These are phyloP conservation scores for Agrilus planipennis DNA, from an alignment of 1,140 invertebrate genomes.

Conservation along the genomic window DNA sequence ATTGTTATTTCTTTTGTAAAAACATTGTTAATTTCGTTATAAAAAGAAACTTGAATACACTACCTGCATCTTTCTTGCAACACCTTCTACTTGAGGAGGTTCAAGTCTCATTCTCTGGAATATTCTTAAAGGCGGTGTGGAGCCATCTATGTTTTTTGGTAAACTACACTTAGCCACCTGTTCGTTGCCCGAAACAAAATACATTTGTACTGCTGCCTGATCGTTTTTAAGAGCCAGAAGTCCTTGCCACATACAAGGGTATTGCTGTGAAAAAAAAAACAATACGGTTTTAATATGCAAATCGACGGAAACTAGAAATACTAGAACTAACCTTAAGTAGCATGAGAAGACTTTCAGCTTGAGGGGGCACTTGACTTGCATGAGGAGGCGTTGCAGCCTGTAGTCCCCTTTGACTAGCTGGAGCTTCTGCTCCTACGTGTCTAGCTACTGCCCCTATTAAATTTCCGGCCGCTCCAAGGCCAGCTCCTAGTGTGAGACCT, in stretches of 20 bases:
- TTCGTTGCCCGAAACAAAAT: constrained; percentile 90
- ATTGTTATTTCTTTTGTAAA: no score
- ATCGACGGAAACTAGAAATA: neutral
- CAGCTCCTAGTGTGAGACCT: constrained; percentile 18
- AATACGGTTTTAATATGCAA: constrained; percentile 2
- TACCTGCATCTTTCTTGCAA: constrained; percentile 92
- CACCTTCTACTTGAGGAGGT: constrained; percentile 86
- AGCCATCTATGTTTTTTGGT: constrained; percentile 64
- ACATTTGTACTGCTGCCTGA: constrained; percentile 94
- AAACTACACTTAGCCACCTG: constrained; percentile 72
- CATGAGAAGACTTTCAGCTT: constrained; percentile 67
- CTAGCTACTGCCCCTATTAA: constrained; percentile 36
- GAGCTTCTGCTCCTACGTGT: constrained; percentile 38
- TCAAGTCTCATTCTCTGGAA: constrained; percentile 94
- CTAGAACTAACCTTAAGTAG: constrained; percentile 47
- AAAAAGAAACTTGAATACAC: no score
- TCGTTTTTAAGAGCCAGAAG: constrained; percentile 90
- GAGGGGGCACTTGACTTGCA: constrained; percentile 58
- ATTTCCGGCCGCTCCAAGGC: constrained; percentile 31
- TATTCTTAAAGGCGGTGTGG: constrained; percentile 76
- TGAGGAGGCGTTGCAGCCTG: constrained; percentile 56
- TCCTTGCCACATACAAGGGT: constrained; percentile 95
- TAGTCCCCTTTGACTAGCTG: constrained; percentile 40
- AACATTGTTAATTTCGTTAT: no score
- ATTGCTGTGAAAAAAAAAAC: constrained; percentile 48